Base-by-base conservation (phyloP, 2,113 vertebrate species). In the Trematocara variabile region DNA sequence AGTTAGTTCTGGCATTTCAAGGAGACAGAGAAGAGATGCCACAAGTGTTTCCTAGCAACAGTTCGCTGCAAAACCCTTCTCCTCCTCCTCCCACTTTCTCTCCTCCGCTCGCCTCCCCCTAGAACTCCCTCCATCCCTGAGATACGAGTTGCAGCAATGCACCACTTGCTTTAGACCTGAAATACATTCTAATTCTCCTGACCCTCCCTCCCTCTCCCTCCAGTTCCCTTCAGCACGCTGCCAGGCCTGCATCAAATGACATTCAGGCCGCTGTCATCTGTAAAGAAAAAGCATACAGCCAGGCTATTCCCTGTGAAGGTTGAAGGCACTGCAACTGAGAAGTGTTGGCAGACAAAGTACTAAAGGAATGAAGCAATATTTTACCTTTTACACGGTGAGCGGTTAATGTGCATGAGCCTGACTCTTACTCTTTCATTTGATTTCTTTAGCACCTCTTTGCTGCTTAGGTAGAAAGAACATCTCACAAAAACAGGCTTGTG, bases 41-140 rank as follows among this genome's bases (percentile, higher is more conserved):
- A 96, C 96, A 96, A 96, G 96, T 96, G 96, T 96, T 94, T 96
- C 96, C 95, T 96, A 96, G 96, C 96, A 96, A 96, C 96, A 95
- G 95, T 92, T 91, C 9, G 44, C 92, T 86, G 93, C 88, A 88
- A 90, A 85, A 89, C 22, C 78, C 77, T 75, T 82, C 56, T 82
- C 44, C 86, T 58, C 80, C 56, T 75, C 84, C 65, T 83, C 55
- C 89, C 77, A 39, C 77, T 65, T 22, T 7, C 85, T 77, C 55
- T 30, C 56, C 28, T 83, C 81, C 5, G 25, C 77, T 6, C 14
- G 3, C 39, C 11, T 54, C 5, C 44, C 13, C 14, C 54, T 79
- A 48, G 56, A 89, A 88, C 86, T 85, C 87, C 88, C 90, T 90
- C 92, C 87, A 87, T 93, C 44, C 65, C 87, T 55, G 73, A 89